Evolutionary conservation across 1,140 invertebrate species (phyloP).

Genomic region (Hydropsyche tenuis): DNA sequence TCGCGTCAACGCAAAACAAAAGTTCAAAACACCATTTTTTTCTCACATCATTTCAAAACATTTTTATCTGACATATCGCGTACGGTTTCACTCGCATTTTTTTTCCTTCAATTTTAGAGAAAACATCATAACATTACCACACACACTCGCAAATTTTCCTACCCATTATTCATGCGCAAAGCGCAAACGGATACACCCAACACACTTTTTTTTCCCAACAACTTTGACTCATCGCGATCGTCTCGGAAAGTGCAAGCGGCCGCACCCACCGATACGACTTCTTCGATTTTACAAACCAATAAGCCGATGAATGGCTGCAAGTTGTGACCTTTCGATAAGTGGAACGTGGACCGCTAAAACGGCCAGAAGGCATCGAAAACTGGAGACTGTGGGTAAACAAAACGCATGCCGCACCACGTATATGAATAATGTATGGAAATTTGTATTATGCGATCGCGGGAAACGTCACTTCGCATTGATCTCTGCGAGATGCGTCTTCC

Average conservation of each 20-base stretch:
- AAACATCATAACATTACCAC: too few species aligned
- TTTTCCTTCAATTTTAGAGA: neutral
- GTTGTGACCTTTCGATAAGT: constrained; percentile 10
- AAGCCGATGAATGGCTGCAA: neutral
- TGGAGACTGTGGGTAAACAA: constrained; percentile 5
- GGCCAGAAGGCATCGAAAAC: constrained; percentile 7
- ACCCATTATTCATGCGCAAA: too few species aligned
- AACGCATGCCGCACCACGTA: neutral
- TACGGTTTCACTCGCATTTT: constrained; percentile 4
- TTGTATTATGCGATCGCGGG: too few species aligned
- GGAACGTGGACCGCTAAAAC: constrained; percentile 21
- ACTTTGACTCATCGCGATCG: too few species aligned
- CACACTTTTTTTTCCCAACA: too few species aligned
- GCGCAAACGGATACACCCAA: too few species aligned
- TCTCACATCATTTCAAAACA: constrained; percentile 12
- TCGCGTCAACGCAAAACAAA: neutral
- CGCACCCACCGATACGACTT: neutral
- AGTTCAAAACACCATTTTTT: neutral
- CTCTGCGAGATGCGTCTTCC: too few species aligned
- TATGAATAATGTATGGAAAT: constrained; percentile 8
- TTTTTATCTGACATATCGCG: neutral
- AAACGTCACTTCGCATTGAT: too few species aligned
- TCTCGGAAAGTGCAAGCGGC: constrained; percentile 5
- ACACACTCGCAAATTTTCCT: too few species aligned
- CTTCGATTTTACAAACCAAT: neutral